phyloP scores from a whole-genome alignment of 2,113 vertebrate genomes.

The Xenus cinereus region DNA sequence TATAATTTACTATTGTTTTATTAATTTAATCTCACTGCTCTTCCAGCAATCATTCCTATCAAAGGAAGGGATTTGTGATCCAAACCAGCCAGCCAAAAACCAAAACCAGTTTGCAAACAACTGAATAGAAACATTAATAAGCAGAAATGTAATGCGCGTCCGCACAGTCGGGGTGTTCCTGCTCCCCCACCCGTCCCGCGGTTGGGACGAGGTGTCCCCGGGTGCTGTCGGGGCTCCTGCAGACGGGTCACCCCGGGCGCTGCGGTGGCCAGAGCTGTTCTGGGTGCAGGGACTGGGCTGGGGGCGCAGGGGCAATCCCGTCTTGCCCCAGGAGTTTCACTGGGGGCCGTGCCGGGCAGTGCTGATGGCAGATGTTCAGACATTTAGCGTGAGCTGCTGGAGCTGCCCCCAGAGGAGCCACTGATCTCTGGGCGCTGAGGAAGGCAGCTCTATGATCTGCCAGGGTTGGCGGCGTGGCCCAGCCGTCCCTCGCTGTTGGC shows the following conservation, averaged over 20 bases:
- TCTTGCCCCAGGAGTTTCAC: neutral
- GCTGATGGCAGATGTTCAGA: neutral
- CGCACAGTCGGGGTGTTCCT: fast-evolving
- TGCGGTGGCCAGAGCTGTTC: neutral
- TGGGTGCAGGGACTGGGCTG: too few relatives aligned
- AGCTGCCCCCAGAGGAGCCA: neutral
- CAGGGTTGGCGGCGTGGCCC: neutral
- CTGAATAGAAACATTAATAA: neutral
- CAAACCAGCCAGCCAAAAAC: neutral
- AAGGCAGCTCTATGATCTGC: neutral
- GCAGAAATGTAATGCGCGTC: fast-evolving
- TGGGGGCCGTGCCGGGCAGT: fast-evolving
- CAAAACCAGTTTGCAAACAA: neutral
- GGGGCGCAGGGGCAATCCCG: fast-evolving
- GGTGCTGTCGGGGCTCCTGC: neutral
- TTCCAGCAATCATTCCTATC: neutral
- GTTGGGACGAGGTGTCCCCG: neutral
- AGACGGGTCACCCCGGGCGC: fast-evolving
- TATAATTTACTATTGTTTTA: neutral
- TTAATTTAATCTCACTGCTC: neutral
- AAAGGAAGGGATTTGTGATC: neutral
- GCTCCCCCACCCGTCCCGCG: neutral
- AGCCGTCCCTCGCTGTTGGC: neutral
- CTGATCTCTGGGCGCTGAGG: neutral
- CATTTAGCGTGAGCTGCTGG: neutral